Conservation (phyloP, 2,797 vertebrate species). For the Pseudochirops cupreus region DNA sequence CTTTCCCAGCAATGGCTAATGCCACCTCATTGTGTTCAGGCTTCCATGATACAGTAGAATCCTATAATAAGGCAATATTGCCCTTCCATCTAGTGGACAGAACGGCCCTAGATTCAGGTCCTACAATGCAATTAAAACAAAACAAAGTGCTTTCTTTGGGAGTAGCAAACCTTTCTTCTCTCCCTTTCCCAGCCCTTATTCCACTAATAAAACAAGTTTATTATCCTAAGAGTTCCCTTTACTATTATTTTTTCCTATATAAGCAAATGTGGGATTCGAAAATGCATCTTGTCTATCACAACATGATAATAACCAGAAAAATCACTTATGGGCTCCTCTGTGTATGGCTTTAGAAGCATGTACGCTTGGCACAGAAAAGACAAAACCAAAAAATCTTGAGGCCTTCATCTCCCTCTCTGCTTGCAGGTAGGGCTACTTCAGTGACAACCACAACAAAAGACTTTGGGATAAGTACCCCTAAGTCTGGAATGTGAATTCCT, state of each 20-base stretch:
- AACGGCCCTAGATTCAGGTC: conserved; percentile 71
- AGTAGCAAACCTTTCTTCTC: conserved; percentile 62
- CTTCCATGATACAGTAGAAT: conserved; percentile 43
- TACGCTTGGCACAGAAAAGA: conserved; percentile 47
- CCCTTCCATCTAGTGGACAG: conserved; percentile 68
- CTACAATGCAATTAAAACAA: conserved; percentile 66
- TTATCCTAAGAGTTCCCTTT: conserved; percentile 65
- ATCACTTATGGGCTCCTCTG: conserved; percentile 33
- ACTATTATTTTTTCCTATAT: conserved; percentile 35
- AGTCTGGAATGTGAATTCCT: conserved; percentile 84
- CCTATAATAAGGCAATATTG: conserved; percentile 77
- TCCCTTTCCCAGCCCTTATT: conserved; percentile 61
- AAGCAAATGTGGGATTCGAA: conserved; percentile 15
- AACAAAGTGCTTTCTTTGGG: conserved; percentile 72
- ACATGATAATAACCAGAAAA: conserved; percentile 29
- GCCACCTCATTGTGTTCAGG: background rate
- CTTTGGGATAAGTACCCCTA: conserved; percentile 79
- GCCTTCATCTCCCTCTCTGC: conserved; percentile 55
- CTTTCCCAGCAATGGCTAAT: conserved; percentile 62
- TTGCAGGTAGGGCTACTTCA: conserved; percentile 47
- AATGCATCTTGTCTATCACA: background rate
- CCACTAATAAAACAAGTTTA: conserved; percentile 62
- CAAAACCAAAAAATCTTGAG: conserved; percentile 12
- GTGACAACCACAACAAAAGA: conserved; percentile 74
- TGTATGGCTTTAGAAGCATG: conserved; percentile 49